Evolutionary conservation across 2,113 vertebrate genomes (phyloP).

Genomic region (Chrysochloris asiatica): DNA sequence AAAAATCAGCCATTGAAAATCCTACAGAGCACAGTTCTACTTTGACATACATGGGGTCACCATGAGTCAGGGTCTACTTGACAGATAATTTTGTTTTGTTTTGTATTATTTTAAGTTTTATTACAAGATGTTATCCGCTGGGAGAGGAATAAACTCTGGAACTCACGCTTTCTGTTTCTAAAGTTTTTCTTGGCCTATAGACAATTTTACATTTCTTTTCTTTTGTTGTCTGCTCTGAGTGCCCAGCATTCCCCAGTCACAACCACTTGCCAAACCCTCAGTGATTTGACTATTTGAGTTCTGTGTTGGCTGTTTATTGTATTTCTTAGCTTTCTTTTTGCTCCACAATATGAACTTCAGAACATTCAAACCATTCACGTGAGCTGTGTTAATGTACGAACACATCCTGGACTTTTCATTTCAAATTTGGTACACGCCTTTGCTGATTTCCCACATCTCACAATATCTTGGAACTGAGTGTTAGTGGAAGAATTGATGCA

Average conservation of each 20-base stretch:
- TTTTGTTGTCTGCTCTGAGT: not conserved
- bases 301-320: not conserved
- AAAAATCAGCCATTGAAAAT: not conserved
- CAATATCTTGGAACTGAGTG: not conserved
- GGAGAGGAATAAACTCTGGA: not conserved
- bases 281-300: not conserved
- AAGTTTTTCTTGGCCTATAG: not conserved
- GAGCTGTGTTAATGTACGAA: not conserved
- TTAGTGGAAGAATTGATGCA: not conserved
- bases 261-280: not conserved
- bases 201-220: not conserved
- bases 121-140: accelerated
- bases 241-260: not conserved
- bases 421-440: too few relatives aligned
- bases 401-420: not conserved
- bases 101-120: not conserved
- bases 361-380: too few relatives aligned
- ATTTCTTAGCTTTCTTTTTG: not conserved
- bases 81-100: not conserved
- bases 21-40: not conserved
- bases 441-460: not conserved
- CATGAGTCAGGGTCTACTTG: not conserved
- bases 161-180: not conserved
- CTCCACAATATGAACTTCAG: not conserved
- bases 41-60: not conserved